These are phyloP conservation scores for Smithornis capensis DNA, from an alignment of 2,113 vertebrate genomes.

Conservation along the genomic window DNA sequence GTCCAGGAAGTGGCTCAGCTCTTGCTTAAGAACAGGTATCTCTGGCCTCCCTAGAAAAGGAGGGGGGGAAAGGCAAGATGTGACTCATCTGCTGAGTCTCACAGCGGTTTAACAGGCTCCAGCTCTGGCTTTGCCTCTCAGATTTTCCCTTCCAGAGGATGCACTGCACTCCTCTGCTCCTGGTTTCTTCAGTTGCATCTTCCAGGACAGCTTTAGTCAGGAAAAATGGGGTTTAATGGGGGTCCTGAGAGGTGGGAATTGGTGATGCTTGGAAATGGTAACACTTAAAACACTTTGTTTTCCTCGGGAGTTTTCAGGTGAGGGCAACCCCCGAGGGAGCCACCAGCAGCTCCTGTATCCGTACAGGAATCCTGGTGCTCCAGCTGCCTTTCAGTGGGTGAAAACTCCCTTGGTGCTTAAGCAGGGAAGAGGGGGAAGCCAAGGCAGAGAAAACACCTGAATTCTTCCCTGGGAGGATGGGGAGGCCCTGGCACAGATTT, in stretches of 20 bases:
- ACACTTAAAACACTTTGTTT: not conserved
- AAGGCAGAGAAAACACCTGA: not conserved
- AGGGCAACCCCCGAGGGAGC: not conserved
- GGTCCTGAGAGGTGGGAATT: not conserved
- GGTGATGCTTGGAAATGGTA: not conserved
- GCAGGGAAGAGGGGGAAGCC: not conserved
- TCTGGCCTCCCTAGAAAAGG: not conserved
- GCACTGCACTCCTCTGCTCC: not conserved
- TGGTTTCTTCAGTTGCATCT: not conserved
- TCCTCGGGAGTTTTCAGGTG: not conserved
- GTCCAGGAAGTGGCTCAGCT: not conserved
- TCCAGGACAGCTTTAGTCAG: not conserved
- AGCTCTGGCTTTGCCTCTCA: not conserved
- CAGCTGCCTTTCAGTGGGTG: not conserved
- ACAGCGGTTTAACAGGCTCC: not conserved
- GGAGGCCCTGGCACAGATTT: fast-evolving
- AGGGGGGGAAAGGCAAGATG: not conserved
- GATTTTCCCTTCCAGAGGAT: not conserved
- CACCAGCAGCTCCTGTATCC: not conserved
- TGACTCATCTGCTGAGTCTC: conserved; percentile 37
- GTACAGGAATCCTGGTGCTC: fast-evolving
- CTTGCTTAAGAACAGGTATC: conserved; percentile 51
- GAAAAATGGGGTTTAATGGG: not conserved
- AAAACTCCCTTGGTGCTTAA: not conserved
- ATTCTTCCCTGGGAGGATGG: not conserved